Evolutionary conservation across 1,140 invertebrate species (phyloP), one percentile per base, ranked within the genome.

Genomic region (Diorhabda elongata): DNA sequence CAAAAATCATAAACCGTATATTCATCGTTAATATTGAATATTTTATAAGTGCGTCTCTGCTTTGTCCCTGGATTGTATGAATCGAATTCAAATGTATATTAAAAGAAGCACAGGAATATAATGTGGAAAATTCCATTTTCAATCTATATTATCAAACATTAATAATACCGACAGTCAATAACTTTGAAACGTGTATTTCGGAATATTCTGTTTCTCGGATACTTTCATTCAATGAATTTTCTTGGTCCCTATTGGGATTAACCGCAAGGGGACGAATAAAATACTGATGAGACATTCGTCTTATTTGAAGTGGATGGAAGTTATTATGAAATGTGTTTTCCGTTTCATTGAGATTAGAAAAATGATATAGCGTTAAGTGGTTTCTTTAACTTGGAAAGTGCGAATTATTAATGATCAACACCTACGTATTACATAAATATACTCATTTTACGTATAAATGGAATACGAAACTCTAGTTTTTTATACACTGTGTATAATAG

Each of bases 161-260:
- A 76, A 76, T 76, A 76, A 74, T 70, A 70, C 71, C 68, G 74
- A 74, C 74, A 73, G 68, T 71, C 73, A 76, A 76, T 76, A 74
- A 73, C 67, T 73, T 69, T 72, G 66, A 72, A 74, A 74, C 74
- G 72, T 75, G 72, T 71, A 73, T 73, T 75, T 70, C 70, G 69
- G 74, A 67, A 75, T 75, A 74, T 75, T 75, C 70, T 68, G 57
- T 70, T 74, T 64, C 60, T 41, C 8, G 26, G 43, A 44, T 44
- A 6, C 57, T 60, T 59, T 11, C 4, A 6, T 59, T 44, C 58
- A 3, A 11, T 61, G 47, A n/a, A 52, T 52, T 52, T 52, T 52
- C 47, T 52, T 56, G 6, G 44, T 42, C 45, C 42, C 45, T 44
- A 8, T 63, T 63, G 8, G 7, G 61, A 11, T 9, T 63, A 42